Evolutionary conservation across 2,888 invertebrate genomes (phyloP), one percentile per base, ranked within the genome.

Genomic region (Therioaphis trifolii): DNA sequence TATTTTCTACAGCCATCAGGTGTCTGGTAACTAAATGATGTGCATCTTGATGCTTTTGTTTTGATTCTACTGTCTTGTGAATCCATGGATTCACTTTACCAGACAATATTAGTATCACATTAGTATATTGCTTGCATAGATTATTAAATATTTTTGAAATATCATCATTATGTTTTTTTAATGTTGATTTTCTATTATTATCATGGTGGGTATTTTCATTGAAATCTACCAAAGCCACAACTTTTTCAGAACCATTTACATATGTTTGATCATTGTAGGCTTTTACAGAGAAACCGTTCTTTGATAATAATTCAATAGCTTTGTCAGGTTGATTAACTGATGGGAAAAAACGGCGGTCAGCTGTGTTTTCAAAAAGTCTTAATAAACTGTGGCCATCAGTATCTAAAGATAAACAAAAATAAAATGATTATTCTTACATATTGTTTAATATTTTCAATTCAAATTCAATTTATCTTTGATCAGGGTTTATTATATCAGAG

Each of bases 91-190:
- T 91, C 86, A 90, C 89, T 46, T 89, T 88, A 0, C 91, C 92
- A 0, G 93, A 92, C 86, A 92, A 92, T 0, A 93, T 85, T 1
- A 90, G 92, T 12, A 92, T 87, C 0, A 92, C 89, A 66, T 91
- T 89, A 4, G 88, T 87, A 85, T 91, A 87, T 18, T 89, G 87
- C 11, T 90, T 88, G 29, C 90, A 21, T 93, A 87, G 75, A 91
- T 88, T 0, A 89, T 88, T 86, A 90, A 90, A 86, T 88, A 94
- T 92, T 86, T 91, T 90, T 5, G 89, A 89, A 89, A 93, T 92
- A 87, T 93, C 93, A 46, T 92, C 90, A 72, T 89, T 89, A 15
- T 92, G 89, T 88, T 93, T 89, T 15, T 88, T 87, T 29, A 78
- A 78, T 29, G 21, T 77, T 35, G 49, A n/a, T 18, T 68, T 35